These are phyloP conservation scores for Mormyrops boulengeri DNA, from an alignment of 2,797 vertebrate species.

Conservation along the genomic window DNA sequence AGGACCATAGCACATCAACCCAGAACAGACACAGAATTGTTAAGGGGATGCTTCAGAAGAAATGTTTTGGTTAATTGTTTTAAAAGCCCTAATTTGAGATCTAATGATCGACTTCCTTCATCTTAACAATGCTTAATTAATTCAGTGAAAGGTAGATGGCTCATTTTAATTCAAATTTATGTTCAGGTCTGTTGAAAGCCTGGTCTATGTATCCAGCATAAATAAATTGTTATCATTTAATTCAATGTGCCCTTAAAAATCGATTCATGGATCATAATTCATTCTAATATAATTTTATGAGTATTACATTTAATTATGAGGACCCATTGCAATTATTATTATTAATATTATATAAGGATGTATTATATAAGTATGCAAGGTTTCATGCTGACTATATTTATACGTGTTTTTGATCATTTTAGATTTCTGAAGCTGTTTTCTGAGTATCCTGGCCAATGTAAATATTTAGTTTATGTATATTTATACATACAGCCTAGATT, in stretches of 20 bases:
- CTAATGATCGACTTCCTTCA: slow-evolving; percentile 3
- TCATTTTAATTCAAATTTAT: slow-evolving; percentile 9
- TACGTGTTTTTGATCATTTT: neutral
- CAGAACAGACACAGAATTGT: neutral
- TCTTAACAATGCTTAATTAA: slow-evolving; percentile 24
- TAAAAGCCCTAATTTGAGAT: slow-evolving; percentile 18
- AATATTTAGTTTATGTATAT: neutral
- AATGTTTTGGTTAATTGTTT: slow-evolving; percentile 7
- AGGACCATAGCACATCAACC: neutral
- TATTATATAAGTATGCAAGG: neutral
- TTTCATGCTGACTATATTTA: neutral
- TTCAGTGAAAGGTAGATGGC: slow-evolving; percentile 20
- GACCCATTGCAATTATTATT: neutral
- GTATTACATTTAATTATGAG: neutral
- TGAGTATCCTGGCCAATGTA: neutral
- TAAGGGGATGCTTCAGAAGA: neutral
- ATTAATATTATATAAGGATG: neutral
- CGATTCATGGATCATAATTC: neutral
- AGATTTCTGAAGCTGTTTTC: neutral
- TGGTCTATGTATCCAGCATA: neutral
- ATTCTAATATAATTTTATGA: neutral
- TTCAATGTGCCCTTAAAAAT: neutral
- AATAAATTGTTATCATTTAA: neutral
- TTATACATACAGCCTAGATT: neutral
- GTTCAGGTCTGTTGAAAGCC: neutral